Base-by-base conservation (phyloP, 1,140 invertebrate genomes). In the Globodera ellingtonae region DNA sequence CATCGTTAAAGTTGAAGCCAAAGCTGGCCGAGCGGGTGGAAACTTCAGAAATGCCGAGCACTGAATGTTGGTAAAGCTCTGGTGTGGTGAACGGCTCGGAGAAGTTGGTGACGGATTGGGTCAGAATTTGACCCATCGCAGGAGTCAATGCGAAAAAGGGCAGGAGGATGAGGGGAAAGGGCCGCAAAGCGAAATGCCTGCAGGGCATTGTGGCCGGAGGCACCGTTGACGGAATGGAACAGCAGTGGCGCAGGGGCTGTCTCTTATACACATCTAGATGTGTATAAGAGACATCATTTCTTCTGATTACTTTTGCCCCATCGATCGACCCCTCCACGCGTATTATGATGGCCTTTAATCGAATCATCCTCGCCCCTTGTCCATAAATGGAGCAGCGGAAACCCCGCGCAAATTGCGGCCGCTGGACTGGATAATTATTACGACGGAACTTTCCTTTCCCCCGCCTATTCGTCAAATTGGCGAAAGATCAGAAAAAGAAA, bases 1-100 rank as follows among this genome's bases (percentile, higher is more conserved):
- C 59, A 35, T 86, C 81, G 56, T 82, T 59, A 79, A 84, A 84
- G 52, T 72, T 62, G 18, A 84, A 65, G 35, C 24, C 35, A n/a
- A 79, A 35, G n/a, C 50, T 76, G 9, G 50, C 83, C 7, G 52
- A 44, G 6, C 70, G 59, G 13, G 50, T 35, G 59, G 47, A 78
- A 18, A 56, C 46, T 21, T 52, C 35, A 24, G 44, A 21, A 69
- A 21, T 52, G 79, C 65, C 44, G 70, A 67, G 66, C 47, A 79
- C 46, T 50, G 35, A 0, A 3, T 18, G 35, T 21, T 70, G 67
- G 67, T 70, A 70, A n/a, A 13, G n/a, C 35, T 70, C 67, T n/a
- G 73, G 56, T 6, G 73, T 44, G 44, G 48, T 44, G 35, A 48
- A 46, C 52, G 52, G 66, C 18, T 75, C 73, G 35, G 56, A 35